Evolutionary conservation across 2,113 vertebrate genomes (phyloP).

Genomic region (Apus apus): DNA sequence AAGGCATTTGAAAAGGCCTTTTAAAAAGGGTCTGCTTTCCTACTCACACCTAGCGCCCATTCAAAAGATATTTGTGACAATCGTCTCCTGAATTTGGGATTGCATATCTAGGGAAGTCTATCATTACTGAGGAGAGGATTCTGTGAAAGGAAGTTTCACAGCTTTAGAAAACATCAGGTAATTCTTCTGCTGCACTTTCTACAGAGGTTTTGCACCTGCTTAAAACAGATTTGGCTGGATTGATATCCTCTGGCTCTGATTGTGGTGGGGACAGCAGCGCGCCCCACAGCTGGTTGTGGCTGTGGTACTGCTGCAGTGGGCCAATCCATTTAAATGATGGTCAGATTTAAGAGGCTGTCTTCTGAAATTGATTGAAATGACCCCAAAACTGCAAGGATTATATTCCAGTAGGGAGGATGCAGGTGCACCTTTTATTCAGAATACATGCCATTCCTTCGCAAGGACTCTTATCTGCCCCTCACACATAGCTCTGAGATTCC

Average conservation of each 20-base stretch:
- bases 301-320: background rate
- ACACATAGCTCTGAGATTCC: constrained; percentile 30
- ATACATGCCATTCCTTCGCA: constrained; percentile 34
- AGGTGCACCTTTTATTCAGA: constrained; percentile 26
- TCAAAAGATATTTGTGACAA: background rate
- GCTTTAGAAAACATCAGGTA: background rate
- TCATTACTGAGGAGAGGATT: background rate
- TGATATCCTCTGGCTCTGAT: no score
- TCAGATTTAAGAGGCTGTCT: background rate
- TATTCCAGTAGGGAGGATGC: constrained; percentile 8
- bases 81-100: background rate
- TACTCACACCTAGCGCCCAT: background rate
- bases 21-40: background rate
- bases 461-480: constrained; percentile 56
- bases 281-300: background rate
- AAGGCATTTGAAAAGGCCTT: background rate
- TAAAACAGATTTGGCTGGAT: background rate
- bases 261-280: background rate
- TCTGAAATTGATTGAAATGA: constrained; percentile 53
- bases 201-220: background rate
- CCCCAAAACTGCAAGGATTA: constrained; percentile 37
- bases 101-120: background rate
- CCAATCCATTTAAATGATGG: constrained; percentile 4
- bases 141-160: background rate
- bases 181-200: background rate